Percentiles rank a stretch among this genome's conserved stretches.
These are phyloP conservation scores for Borostomias antarcticus DNA, from an alignment of 2,797 vertebrate genomes.

Conservation along the genomic window DNA sequence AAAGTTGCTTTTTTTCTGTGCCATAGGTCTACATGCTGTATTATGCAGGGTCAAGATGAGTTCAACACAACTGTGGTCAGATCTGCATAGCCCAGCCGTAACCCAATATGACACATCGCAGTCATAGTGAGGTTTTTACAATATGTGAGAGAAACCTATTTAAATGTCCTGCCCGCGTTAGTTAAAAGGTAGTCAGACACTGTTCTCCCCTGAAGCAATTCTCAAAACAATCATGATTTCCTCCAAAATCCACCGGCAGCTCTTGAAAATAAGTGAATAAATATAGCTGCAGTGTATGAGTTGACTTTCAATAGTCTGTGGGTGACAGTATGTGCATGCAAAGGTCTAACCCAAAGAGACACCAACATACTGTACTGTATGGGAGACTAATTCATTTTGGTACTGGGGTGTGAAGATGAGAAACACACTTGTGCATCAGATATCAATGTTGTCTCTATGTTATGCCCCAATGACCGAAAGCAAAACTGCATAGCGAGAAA, in stretches of 20 bases:
- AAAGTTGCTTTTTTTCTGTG: too few species aligned
- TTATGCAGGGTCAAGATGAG: constrained; percentile 6
- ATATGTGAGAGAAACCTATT: constrained; percentile 29
- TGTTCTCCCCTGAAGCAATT: constrained; percentile 37
- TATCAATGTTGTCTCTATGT: too few species aligned
- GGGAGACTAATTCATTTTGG: too few species aligned
- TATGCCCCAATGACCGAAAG: too few species aligned
- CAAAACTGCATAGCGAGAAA: too few species aligned
- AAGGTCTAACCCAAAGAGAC: constrained; percentile 39
- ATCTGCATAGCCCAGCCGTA: too few species aligned
- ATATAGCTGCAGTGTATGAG: constrained; percentile 52
- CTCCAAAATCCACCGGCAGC: constrained; percentile 40
- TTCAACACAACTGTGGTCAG: too few species aligned
- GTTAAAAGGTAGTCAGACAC: constrained; percentile 56
- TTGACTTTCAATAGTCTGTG: constrained; percentile 32
- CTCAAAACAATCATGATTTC: constrained; percentile 59
- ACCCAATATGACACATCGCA: neutral
- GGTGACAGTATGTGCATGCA: constrained; percentile 40
- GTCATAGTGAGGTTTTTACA: constrained; percentile 20
- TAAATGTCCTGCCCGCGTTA: constrained; percentile 55
- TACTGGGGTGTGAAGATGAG: too few species aligned
- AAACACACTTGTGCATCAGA: too few species aligned
- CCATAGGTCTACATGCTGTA: neutral
- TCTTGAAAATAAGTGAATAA: constrained; percentile 57
- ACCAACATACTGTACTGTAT: too few species aligned